Evolutionary conservation across 2,888 invertebrate species (phyloP).

Genomic region (Pristionchus japonicus): DNA sequence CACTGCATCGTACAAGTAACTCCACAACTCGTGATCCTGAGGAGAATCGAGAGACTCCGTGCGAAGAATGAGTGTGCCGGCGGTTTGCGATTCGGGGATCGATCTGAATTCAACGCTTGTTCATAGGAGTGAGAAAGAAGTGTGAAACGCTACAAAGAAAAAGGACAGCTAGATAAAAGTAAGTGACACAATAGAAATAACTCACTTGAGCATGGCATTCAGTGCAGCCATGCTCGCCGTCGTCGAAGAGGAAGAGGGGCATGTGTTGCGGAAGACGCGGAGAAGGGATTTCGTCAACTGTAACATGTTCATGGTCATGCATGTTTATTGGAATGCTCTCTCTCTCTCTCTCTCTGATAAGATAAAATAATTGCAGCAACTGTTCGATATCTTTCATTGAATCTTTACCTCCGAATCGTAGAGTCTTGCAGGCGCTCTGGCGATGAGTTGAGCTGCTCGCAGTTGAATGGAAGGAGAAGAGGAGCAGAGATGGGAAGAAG

Average conservation of each 20-base stretch:
- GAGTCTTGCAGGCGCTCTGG: slow-evolving; percentile 30
- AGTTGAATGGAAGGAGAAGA: slow-evolving; percentile 14
- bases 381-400: no score
- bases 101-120: slow-evolving; percentile 51
- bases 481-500: slow-evolving; percentile 21
- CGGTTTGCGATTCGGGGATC: slow-evolving; percentile 61
- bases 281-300: slow-evolving; percentile 58
- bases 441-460: slow-evolving; percentile 56
- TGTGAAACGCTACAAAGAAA: not conserved
- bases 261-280: slow-evolving; percentile 65
- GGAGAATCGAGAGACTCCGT: slow-evolving; percentile 54
- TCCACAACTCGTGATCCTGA: slow-evolving; percentile 62
- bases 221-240: slow-evolving; percentile 61
- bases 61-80: slow-evolving; percentile 62
- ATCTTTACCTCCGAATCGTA: slow-evolving; percentile 52
- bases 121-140: no score
- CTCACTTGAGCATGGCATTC: slow-evolving; percentile 59
- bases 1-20: slow-evolving; percentile 62
- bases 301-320: no score
- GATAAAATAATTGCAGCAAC: no score
- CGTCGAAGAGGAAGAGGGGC: slow-evolving; percentile 54
- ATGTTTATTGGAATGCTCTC: no score
- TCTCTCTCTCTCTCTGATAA: no score
- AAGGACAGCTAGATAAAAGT: not conserved
- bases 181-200: not conserved